Percentiles rank a stretch among this genome's conserved stretches.
Conservation (phyloP, 23 tunicate species). For the Oikopleura albicans region DNA sequence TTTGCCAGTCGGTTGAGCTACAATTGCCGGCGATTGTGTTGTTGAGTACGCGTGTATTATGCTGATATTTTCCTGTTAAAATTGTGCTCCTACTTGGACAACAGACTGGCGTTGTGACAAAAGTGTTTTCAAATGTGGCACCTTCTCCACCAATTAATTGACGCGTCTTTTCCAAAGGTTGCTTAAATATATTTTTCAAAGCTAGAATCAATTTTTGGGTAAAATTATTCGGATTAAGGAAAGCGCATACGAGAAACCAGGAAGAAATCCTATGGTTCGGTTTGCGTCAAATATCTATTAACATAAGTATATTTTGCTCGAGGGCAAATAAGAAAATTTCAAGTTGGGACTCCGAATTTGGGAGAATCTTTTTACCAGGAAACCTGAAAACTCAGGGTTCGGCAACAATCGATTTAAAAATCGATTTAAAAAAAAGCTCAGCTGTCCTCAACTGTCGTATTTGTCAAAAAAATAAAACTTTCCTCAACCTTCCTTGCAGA, state of each 20-base stretch:
- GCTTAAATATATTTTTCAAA: constrained; percentile 21
- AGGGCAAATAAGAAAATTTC: no score
- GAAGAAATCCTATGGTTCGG: no score
- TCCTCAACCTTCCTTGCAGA: no score
- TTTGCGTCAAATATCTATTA: no score
- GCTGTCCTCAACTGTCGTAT: no score
- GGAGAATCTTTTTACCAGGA: no score
- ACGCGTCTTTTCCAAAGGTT: constrained; percentile 50
- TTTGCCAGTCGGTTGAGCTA: constrained; percentile 45
- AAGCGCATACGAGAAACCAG: not conserved
- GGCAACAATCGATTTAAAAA: no score
- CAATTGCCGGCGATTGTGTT: constrained; percentile 69
- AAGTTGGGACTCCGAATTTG: no score
- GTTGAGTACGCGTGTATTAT: constrained; percentile 64
- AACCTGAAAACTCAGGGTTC: no score
- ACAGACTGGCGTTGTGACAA: constrained; percentile 68
- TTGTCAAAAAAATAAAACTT: no score
- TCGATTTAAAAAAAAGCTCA: no score
- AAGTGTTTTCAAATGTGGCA: constrained; percentile 53
- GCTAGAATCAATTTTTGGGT: not conserved
- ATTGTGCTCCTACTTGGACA: constrained; percentile 76
- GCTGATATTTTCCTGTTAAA: constrained; percentile 54
- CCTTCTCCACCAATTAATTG: constrained; percentile 52
- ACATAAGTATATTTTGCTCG: no score
- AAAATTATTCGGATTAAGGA: not conserved